Evolutionary conservation across 2,888 invertebrate species (phyloP), one percentile per base, ranked within the genome.

Genomic region (Aelia acuminata): DNA sequence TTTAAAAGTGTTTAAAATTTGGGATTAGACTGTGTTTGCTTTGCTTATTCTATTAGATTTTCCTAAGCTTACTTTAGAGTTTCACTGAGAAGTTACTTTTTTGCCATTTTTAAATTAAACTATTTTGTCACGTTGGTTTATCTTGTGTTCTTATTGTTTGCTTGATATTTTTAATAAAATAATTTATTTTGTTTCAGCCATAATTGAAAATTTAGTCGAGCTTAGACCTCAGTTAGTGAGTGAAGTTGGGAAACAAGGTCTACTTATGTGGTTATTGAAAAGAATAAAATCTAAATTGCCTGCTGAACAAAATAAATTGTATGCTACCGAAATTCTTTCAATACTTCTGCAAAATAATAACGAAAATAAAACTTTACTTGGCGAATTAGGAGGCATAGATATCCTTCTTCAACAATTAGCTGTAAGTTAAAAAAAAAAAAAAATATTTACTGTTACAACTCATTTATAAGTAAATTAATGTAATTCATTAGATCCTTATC

Each of bases 381-480:
- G 99, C n/a, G 97, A 97, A 91, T 92, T 98, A 80, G 99, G 99
- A 92, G 98, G 98, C 5, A 98, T 99, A 91, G 99, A 99, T 93
- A 96, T 98, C 53, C 93, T 99, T 84, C 93, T 99, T 18, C 98
- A 99, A 92, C 99, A 98, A 92, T 93, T 99, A 90, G 98, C 98
- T 91, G 96, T 97, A 93, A 93, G 93, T 92, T 88, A 88, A 35
- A 48, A 47, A 22, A 85, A 48, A 47, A 22, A 85, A 26, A 84
- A 49, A 48, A 43, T 88, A 57, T 57, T 11, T 26, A 57, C 15
- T 57, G 13, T 15, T 57, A 57, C 7, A 13, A 57, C 0, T 31
- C 0, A 13, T 13, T 26, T 10, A 7, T 26, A 57, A 20, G 5
- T 26, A 57, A 57, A 13, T 57, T 57, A 57, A 57, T 53, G 10